phyloP scores from a whole-genome alignment of 2,797 vertebrate species.

The Mormyrus proboscirostris region DNA sequence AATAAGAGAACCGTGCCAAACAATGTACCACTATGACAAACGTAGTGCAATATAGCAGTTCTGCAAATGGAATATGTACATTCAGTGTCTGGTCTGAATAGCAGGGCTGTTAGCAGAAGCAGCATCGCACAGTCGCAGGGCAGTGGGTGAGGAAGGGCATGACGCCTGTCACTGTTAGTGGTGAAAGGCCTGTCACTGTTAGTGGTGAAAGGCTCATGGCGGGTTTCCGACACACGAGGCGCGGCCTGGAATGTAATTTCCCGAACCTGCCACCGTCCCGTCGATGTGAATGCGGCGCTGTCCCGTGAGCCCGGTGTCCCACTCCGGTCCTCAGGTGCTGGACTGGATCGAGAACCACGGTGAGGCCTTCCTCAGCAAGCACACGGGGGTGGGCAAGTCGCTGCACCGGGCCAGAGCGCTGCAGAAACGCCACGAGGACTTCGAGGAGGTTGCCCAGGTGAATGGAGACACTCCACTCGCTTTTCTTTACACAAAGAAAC shows the following conservation, averaged over 20 bases:
- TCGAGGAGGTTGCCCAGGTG: conserved; percentile 97
- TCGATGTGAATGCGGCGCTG: background rate
- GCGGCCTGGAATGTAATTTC: background rate
- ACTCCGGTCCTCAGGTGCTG: conserved; percentile 65
- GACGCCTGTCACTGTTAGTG: background rate
- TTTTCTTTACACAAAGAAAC: background rate
- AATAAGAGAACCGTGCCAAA: background rate
- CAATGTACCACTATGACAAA: background rate
- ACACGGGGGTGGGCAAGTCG: conserved; percentile 92
- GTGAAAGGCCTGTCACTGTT: background rate
- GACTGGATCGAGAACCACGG: conserved; percentile 98
- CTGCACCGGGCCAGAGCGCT: conserved; percentile 87
- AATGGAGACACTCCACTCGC: background rate
- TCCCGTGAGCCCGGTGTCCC: background rate
- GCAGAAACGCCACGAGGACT: conserved; percentile 94
- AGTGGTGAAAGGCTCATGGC: background rate
- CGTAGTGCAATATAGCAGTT: background rate
- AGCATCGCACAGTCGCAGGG: background rate
- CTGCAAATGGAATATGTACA: background rate
- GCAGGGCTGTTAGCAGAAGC: background rate
- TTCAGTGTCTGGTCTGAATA: background rate
- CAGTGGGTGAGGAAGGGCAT: background rate
- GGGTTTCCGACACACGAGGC: background rate
- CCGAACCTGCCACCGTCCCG: background rate
- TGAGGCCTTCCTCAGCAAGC: conserved; percentile 94